Conservation (phyloP, 2,888 invertebrate genomes). For the Copidosoma aretas region DNA sequence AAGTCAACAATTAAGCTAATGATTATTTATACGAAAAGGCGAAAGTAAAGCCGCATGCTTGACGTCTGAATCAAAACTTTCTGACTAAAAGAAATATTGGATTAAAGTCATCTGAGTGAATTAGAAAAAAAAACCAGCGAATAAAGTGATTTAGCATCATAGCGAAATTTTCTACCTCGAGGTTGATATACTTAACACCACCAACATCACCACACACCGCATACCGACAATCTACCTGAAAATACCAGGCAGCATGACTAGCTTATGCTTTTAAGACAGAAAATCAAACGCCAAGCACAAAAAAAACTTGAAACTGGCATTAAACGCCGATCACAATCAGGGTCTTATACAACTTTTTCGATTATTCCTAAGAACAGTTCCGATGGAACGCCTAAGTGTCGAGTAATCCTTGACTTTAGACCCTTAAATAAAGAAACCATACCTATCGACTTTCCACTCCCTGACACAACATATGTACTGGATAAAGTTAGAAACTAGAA, state of each 20-base stretch:
- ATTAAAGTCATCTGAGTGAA: not conserved
- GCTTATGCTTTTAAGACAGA: not conserved
- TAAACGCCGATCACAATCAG: not conserved
- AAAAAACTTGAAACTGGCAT: not conserved
- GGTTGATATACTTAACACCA: not conserved
- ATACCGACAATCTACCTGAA: too few relatives aligned
- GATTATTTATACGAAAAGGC: too few relatives aligned
- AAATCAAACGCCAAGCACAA: not conserved
- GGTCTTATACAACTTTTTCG: not conserved
- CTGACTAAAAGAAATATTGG: too few relatives aligned
- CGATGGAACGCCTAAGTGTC: not conserved
- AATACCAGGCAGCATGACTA: not conserved
- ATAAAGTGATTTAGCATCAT: not conserved
- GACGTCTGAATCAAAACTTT: too few relatives aligned
- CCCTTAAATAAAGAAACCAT: slow-evolving; percentile 8
- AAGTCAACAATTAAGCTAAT: too few relatives aligned
- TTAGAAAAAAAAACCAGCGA: too few relatives aligned
- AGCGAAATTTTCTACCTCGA: not conserved
- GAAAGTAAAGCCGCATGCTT: too few relatives aligned
- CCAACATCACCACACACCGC: not conserved
- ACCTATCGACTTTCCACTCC: slow-evolving; percentile 2
- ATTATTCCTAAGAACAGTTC: not conserved
- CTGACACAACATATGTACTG: slow-evolving; percentile 43
- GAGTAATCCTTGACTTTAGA: slow-evolving; percentile 7
- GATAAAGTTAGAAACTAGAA: slow-evolving; percentile 41